Base-by-base conservation (phyloP, 2,888 invertebrate species). In the Melipona bicolor region DNA sequence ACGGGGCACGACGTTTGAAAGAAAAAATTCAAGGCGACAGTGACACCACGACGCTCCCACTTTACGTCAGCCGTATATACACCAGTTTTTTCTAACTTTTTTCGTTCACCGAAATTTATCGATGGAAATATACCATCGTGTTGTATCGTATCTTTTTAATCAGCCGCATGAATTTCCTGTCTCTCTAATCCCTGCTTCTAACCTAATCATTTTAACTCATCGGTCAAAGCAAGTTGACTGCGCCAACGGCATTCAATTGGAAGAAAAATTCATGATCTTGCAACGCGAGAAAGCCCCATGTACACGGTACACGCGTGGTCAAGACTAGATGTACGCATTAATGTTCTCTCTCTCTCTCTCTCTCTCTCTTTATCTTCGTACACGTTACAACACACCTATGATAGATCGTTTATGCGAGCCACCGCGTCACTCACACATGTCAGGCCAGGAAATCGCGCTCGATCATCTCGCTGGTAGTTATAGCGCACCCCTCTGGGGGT, bases 241-340 rank as follows among this genome's bases (percentile, higher is more conserved):
- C 3, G 2, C 21, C 36, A 24, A 67, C 4, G 19, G 24, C 9
- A 3, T 65, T 36, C 21, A 2, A n/a, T 67, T 9, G 49, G 49
- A n/a, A 21, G 32, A 36, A 62, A 32, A 62, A 19, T 15, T 49
- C 17, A 32, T 54, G 67, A 67, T 15, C n/a, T 68, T 6, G 4
- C 0, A 36, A 36, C 21, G 19, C 32, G 27, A 49, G 50, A 43
- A 64, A 65, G 50, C 49, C 6, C 17, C 56, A 65, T 56, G 24
- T 50, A 59, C 17, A 77, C 4, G 21, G 54, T 52, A 74, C 54
- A 65, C 73, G 84, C 71, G 67, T 71, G 65, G 71, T 62, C 32
- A 77, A 73, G 54, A 70, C 80, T 64, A 77, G 75, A 69, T 79
- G 76, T 84, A 79, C 84, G 79, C 84, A 77, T 85, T 84, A 84